Evolutionary conservation across 2,888 invertebrate species (phyloP).

Genomic region (Caradrina clavipalpis): DNA sequence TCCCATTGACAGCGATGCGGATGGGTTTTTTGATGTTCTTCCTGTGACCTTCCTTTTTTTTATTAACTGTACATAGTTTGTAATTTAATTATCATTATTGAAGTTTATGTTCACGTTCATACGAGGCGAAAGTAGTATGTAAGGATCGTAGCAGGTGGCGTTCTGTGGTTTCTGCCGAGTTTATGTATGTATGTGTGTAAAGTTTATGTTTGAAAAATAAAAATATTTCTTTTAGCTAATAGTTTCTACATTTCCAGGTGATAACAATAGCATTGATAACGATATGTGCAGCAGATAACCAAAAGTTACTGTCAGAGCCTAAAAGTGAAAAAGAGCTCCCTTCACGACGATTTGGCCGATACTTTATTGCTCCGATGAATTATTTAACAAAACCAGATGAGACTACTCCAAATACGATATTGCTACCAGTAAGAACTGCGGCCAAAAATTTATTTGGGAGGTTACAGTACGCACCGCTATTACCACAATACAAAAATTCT

Average conservation of each 20-base stretch:
- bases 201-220: no score
- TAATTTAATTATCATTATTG: no score
- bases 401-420: constrained; percentile 6
- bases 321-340: neutral
- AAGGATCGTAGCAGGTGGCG: no score
- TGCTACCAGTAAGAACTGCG: constrained; percentile 1
- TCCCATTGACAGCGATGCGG: no score
- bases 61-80: no score
- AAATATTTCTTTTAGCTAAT: no score
- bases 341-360: neutral
- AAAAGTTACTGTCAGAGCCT: neutral
- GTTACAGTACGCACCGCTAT: constrained; percentile 70
- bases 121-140: no score
- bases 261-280: constrained; percentile 26
- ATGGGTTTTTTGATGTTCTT: no score
- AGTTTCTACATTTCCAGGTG: constrained; percentile 41
- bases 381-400: constrained; percentile 1
- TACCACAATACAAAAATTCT: neutral
- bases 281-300: constrained; percentile 22
- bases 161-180: no score
- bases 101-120: no score
- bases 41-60: no score
- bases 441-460: constrained; percentile 3
- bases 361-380: neutral
- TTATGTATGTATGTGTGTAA: no score